Evolutionary conservation across 2,113 vertebrate species (phyloP), one percentile per base, ranked within the genome.

Genomic region (Mustela lutreola): DNA sequence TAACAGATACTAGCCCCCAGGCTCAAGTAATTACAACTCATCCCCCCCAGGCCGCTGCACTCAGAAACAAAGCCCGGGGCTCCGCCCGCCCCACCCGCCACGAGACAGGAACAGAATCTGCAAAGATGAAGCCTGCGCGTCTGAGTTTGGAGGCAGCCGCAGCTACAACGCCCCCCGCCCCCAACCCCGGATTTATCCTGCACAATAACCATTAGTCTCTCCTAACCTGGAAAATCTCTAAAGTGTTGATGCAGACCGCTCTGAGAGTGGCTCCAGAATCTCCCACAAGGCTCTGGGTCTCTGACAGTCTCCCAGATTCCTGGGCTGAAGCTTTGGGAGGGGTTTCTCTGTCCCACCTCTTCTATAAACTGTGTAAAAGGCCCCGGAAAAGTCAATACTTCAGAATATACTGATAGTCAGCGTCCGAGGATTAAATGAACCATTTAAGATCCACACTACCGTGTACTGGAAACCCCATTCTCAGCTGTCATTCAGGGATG

Each of bases 111-210:
- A 58, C 28, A 15, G 8, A 48, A 36, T 39, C 58, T 65, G 10
- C 26, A 4, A 24, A 58, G 70, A 56, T 71, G 36, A 19, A 5
- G 5, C 48, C n/a, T 19, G n/a, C 2, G 22, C 15, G 2, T 26
- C 24, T 11, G 31, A 50, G 67, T 73, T 36, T 42, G 63, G 63
- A 42, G 1, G 7, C 56, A 71, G 28, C 3, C 48, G 8, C 7
- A 9, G 11, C 1, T 83, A 62, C 14, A 42, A 16, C 0, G 24
- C 8, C 8, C 36, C 7, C 0, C 31, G 1, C 33, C 16, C 7
- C 26, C 19, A 42, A 14, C 5, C 14, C 22, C 21, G 7, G 48
- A 92, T 82, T 42, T 71, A 56, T 92, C 89, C 60, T 6, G 22
- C 42, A 63, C 16, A 2, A 19, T 31, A 28, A 90, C 42, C 15